phyloP scores from a whole-genome alignment of 2,888 invertebrate genomes.

The Chesias legatella region DNA sequence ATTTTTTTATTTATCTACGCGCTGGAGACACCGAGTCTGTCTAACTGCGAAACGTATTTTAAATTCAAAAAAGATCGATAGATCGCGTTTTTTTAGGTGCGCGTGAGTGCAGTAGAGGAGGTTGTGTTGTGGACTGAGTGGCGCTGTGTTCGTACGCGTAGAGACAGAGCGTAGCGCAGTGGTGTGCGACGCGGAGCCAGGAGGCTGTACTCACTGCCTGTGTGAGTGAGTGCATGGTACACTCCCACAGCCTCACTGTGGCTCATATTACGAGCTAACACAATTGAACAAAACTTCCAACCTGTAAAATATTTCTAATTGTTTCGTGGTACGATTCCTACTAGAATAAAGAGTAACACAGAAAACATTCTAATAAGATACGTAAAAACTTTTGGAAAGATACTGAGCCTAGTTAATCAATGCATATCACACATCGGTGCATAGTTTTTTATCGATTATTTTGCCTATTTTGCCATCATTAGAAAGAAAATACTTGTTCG shows the following conservation, averaged over 20 bases:
- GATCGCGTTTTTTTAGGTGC: slow-evolving; percentile 77
- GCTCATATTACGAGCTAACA: slow-evolving; percentile 46
- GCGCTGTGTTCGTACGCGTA: slow-evolving; percentile 72
- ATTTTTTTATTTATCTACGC: slow-evolving; percentile 58
- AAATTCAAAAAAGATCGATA: slow-evolving; percentile 76
- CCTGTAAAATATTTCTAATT: too few relatives aligned
- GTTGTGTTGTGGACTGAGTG: slow-evolving; percentile 77
- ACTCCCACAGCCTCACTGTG: slow-evolving; percentile 68
- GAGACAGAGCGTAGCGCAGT: slow-evolving; percentile 47
- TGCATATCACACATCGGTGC: too few relatives aligned
- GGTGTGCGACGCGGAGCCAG: slow-evolving; percentile 60
- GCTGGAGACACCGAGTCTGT: slow-evolving; percentile 60
- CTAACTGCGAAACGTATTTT: slow-evolving; percentile 69
- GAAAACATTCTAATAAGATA: too few relatives aligned
- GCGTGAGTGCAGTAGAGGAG: slow-evolving; percentile 80
- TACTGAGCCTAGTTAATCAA: too few relatives aligned
- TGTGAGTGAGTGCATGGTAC: slow-evolving; percentile 70
- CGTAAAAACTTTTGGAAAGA: too few relatives aligned
- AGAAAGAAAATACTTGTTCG: slow-evolving; percentile 56
- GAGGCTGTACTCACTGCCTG: slow-evolving; percentile 65
- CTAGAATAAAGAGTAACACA: too few relatives aligned
- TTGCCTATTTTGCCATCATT: not conserved
- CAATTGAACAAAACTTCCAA: too few relatives aligned
- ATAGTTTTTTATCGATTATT: too few relatives aligned
- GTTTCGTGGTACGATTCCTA: too few relatives aligned